These are phyloP conservation scores for Drosophila ananassae DNA, from an alignment of 1,140 invertebrate genomes.

Conservation along the genomic window DNA sequence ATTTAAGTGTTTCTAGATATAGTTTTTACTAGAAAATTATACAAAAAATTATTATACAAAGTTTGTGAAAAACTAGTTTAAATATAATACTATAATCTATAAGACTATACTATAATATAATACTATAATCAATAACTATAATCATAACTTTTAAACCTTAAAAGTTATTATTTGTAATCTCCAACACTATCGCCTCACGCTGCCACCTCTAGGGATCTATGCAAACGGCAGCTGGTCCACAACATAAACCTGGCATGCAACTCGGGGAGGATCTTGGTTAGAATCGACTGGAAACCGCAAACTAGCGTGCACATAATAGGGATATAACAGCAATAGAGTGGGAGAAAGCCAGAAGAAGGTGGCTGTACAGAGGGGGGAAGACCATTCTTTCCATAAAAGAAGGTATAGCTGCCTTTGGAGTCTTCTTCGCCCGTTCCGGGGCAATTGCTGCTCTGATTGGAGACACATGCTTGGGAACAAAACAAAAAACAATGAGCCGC, in stretches of 20 bases:
- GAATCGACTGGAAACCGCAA: conserved; percentile 26
- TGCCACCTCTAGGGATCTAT: conserved; percentile 20
- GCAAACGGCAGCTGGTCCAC: conserved; percentile 29
- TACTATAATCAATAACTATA: too few species aligned
- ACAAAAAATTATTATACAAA: too few species aligned
- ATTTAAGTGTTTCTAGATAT: too few species aligned
- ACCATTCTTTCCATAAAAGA: background rate
- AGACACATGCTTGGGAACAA: conserved; percentile 29
- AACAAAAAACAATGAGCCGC: conserved; percentile 54
- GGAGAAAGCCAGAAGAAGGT: background rate
- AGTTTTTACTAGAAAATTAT: too few species aligned
- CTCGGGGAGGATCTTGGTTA: conserved; percentile 30
- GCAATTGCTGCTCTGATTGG: conserved; percentile 11
- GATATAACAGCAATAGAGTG: background rate
- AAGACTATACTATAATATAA: too few species aligned
- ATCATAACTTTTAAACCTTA: background rate
- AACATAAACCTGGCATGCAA: conserved; percentile 22
- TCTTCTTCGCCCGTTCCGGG: conserved; percentile 13
- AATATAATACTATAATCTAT: too few species aligned
- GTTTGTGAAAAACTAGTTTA: too few species aligned
- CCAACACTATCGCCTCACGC: conserved; percentile 15
- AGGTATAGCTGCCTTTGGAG: background rate
- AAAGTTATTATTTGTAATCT: background rate
- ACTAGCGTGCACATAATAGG: conserved; percentile 44
- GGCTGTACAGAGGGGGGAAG: too few species aligned